Percentiles rank a stretch among this genome's conserved stretches.
These are phyloP conservation scores for Alviniconcha marisindica DNA, from an alignment of 1,140 invertebrate genomes.

Conservation along the genomic window DNA sequence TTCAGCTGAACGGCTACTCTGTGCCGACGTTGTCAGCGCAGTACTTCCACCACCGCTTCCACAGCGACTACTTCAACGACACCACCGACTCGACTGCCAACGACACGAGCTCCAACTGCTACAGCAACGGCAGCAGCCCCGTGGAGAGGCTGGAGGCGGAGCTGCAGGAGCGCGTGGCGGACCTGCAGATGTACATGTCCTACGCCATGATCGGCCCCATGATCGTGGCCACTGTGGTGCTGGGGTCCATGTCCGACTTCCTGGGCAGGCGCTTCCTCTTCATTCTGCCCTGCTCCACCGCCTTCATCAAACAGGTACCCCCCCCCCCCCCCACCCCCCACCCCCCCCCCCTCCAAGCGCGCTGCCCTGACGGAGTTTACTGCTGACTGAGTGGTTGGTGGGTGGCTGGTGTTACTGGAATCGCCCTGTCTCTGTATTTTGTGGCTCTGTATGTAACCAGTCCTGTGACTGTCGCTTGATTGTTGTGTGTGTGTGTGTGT, in stretches of 20 bases:
- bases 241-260: constrained; percentile 31
- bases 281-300: neutral
- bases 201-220: constrained; percentile 16
- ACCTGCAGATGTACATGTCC: neutral
- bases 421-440: no score
- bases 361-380: neutral
- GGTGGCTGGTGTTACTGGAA: no score
- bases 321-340: no score
- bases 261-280: constrained; percentile 18
- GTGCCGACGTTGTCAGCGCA: neutral
- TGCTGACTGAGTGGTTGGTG: constrained; percentile 15
- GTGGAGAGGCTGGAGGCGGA: neutral
- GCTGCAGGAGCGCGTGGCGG: constrained; percentile 2
- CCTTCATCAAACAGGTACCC: constrained; percentile 12
- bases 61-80: neutral
- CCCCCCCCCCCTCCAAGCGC: no score
- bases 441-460: no score
- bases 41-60: neutral
- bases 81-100: neutral
- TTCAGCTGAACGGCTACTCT: no score
- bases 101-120: neutral
- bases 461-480: neutral
- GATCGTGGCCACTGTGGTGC: constrained; percentile 11
- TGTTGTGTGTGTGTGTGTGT: neutral
- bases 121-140: neutral